Conservation (phyloP, 2,888 invertebrate species). For the Caenorhabditis afra region DNA sequence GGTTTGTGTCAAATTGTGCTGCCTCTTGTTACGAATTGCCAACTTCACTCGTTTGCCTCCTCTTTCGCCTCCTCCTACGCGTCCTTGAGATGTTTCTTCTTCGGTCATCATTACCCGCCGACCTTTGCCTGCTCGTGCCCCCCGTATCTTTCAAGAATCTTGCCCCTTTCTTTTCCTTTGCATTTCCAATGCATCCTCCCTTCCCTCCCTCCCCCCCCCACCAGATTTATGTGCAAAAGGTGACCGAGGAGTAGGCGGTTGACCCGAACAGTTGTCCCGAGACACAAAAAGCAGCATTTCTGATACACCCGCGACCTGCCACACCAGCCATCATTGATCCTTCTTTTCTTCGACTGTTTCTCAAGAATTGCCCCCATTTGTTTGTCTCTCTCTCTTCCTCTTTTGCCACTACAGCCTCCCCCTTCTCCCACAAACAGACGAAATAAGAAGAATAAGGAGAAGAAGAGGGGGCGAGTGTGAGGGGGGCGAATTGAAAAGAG, state of each 20-base stretch:
- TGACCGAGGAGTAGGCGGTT: conserved; percentile 7
- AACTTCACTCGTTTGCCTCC: conserved; percentile 1
- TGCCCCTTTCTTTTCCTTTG: conserved; percentile 24
- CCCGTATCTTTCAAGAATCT: conserved; percentile 19
- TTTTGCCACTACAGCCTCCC: not conserved
- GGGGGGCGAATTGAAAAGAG: conserved; percentile 1
- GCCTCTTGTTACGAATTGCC: conserved; percentile 15
- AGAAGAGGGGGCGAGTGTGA: not conserved
- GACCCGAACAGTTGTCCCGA: conserved; percentile 54
- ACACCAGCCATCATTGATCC: not conserved
- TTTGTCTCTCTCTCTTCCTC: not conserved
- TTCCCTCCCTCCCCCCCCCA: not conserved
- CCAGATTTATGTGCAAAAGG: conserved; percentile 49
- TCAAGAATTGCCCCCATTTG: not conserved
- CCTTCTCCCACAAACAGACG: conserved; percentile 6
- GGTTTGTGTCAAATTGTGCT: conserved; percentile 24
- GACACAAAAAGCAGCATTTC: no score
- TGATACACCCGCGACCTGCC: not conserved
- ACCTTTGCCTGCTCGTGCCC: conserved; percentile 19
- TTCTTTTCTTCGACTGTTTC: conserved; percentile 4
- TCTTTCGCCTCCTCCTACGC: not conserved
- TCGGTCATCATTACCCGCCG: conserved; percentile 44
- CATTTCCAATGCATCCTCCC: conserved; percentile 26
- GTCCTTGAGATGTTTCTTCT: conserved; percentile 48
- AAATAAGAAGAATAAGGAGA: not conserved